Percentiles rank a stretch among this genome's conserved stretches.
Evolutionary conservation across 2,888 invertebrate species (phyloP).

Genomic region (Sinopyrophorus schimmeli): DNA sequence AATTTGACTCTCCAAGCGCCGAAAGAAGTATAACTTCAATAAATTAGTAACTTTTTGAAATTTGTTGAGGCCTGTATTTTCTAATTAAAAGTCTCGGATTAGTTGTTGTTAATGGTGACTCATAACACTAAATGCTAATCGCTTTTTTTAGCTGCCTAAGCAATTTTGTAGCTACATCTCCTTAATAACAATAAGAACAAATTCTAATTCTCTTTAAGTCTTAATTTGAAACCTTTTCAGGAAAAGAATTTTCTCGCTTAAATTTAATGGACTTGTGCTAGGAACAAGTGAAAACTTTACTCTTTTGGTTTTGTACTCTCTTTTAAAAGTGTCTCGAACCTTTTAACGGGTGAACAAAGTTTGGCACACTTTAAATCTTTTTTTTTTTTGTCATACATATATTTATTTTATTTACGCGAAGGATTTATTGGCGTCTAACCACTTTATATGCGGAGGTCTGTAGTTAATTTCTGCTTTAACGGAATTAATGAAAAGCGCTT

Average conservation of each 20-base stretch:
- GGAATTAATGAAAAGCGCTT: conserved; percentile 5
- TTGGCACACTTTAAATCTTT: background rate
- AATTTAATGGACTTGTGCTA: conserved; percentile 9
- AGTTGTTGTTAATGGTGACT: background rate
- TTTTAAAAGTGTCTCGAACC: conserved; percentile 3
- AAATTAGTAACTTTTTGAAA: too few relatives aligned
- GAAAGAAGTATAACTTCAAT: background rate
- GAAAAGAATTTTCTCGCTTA: conserved; percentile 11
- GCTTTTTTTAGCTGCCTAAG: background rate
- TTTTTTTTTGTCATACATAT: too few relatives aligned
- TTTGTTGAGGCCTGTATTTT: too few relatives aligned
- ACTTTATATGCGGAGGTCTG: conserved; percentile 1
- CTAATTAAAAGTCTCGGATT: too few relatives aligned
- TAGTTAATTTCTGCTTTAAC: background rate
- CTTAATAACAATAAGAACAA: conserved; percentile 6
- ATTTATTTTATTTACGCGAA: background rate
- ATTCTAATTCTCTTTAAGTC: conserved; percentile 9
- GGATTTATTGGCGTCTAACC: background rate
- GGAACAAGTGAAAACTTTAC: conserved; percentile 13
- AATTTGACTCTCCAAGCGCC: too few relatives aligned
- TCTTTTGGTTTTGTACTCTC: background rate
- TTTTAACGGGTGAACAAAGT: conserved; percentile 8
- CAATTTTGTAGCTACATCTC: conserved; percentile 3
- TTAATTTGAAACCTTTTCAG: conserved; percentile 9
- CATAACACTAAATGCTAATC: background rate